A percentile compares a stretch with the other conserved stretches of the same genome.
Conservation (phyloP, 2,113 vertebrate species). For the Phyllopteryx taeniolatus region DNA sequence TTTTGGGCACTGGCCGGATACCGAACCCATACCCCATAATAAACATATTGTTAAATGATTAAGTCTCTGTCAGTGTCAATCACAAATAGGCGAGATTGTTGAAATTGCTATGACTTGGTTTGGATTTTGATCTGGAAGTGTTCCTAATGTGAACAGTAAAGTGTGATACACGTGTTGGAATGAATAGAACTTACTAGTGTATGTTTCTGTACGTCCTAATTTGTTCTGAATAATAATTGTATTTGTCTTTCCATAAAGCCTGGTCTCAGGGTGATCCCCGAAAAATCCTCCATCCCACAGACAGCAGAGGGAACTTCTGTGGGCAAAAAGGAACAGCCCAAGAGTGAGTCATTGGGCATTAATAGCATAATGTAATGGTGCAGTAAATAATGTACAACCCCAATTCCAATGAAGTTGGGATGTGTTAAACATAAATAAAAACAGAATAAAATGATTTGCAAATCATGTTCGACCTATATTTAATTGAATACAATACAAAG, state of each 20-base stretch:
- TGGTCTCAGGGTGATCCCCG: constrained; percentile 94
- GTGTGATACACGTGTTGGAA: not conserved
- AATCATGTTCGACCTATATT: too few species aligned
- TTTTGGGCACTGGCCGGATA: too few species aligned
- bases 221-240: not conserved
- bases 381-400: not conserved
- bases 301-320: constrained; percentile 91
- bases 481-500: too few species aligned
- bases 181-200: not conserved
- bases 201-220: not conserved
- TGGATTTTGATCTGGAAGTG: not conserved
- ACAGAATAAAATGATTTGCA: too few species aligned
- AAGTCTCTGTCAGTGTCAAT: not conserved
- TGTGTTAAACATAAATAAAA: too few species aligned
- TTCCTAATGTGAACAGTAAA: not conserved
- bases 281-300: constrained; percentile 91
- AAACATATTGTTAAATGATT: not conserved
- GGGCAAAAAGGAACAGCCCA: constrained; percentile 84
- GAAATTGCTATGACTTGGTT: not conserved
- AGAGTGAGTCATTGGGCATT: constrained; percentile 74
- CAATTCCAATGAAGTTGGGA: too few species aligned
- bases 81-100: not conserved
- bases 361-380: not conserved
- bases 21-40: not conserved
- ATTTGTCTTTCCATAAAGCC: constrained; percentile 65